Percentiles rank a stretch among this genome's conserved stretches.
Evolutionary conservation across 2,888 invertebrate genomes (phyloP).

Genomic region (Megamerina dolium): DNA sequence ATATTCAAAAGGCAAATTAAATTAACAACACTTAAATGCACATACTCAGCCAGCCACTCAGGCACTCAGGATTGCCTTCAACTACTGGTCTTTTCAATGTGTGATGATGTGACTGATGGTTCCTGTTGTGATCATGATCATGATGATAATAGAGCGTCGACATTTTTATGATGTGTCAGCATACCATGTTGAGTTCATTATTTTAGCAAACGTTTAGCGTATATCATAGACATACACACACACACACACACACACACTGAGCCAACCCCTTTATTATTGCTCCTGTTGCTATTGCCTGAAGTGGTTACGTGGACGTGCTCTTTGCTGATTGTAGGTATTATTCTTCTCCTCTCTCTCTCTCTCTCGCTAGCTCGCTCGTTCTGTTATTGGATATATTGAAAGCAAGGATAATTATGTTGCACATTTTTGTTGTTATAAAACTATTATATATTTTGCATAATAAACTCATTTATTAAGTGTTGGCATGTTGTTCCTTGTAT

Average conservation of each 20-base stretch:
- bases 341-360: too few species aligned
- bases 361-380: too few species aligned
- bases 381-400: too few species aligned
- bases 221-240: too few species aligned
- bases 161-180: slow-evolving; percentile 34
- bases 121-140: slow-evolving; percentile 25
- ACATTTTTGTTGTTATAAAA: slow-evolving; percentile 7
- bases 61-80: too few species aligned
- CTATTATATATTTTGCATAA: slow-evolving; percentile 30
- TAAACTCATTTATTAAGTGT: slow-evolving; percentile 36
- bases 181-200: slow-evolving; percentile 5
- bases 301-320: too few species aligned
- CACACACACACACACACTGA: too few species aligned
- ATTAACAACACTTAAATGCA: slow-evolving; percentile 26
- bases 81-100: slow-evolving; percentile 9
- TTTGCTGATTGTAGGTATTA: too few species aligned
- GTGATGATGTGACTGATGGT: slow-evolving; percentile 3
- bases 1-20: slow-evolving; percentile 31
- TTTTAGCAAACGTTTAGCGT: not conserved
- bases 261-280: slow-evolving; percentile 2
- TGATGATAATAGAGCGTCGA: not conserved
- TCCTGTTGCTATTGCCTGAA: too few species aligned
- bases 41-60: slow-evolving; percentile 10
- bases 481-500: too few species aligned
- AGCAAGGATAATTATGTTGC: slow-evolving; percentile 6